Evolutionary conservation across 1,140 invertebrate genomes (phyloP).

Genomic region (Ceratitis capitata): DNA sequence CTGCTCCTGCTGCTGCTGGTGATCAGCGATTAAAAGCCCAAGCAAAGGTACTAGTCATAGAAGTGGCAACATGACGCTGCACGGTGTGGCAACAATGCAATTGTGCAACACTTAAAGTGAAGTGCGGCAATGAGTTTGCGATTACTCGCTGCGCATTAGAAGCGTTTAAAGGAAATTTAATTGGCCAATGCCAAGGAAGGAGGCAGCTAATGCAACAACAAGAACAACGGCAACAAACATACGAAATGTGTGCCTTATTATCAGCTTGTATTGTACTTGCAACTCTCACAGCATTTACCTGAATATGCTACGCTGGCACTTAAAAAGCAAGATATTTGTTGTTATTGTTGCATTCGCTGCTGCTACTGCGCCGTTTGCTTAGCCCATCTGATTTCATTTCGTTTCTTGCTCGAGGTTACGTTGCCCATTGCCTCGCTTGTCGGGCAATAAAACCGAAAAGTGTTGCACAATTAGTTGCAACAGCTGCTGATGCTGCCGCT

Average conservation of each 20-base stretch:
- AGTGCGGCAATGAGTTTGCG: background rate
- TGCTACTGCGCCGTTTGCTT: background rate
- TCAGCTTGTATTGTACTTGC: background rate
- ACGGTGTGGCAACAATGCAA: background rate
- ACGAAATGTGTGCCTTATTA: background rate
- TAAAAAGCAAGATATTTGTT: background rate
- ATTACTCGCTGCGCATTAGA: slow-evolving; percentile 21
- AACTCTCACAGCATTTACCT: background rate
- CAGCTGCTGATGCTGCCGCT: background rate
- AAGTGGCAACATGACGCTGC: background rate
- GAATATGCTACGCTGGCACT: background rate
- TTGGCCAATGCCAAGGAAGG: background rate
- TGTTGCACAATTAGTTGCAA: slow-evolving; percentile 31
- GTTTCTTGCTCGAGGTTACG: background rate
- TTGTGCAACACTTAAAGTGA: slow-evolving; percentile 23
- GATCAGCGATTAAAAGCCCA: slow-evolving; percentile 32
- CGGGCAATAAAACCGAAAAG: slow-evolving; percentile 18
- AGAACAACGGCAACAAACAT: background rate
- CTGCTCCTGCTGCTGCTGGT: background rate
- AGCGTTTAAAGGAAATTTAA: slow-evolving; percentile 16
- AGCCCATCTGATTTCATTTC: background rate
- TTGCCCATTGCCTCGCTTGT: background rate
- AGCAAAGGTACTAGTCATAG: background rate
- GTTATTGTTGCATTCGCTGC: background rate
- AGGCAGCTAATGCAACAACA: background rate